These are phyloP conservation scores for Dipodomys stephensi DNA, from an alignment of 2,113 vertebrate species.

Conservation along the genomic window DNA sequence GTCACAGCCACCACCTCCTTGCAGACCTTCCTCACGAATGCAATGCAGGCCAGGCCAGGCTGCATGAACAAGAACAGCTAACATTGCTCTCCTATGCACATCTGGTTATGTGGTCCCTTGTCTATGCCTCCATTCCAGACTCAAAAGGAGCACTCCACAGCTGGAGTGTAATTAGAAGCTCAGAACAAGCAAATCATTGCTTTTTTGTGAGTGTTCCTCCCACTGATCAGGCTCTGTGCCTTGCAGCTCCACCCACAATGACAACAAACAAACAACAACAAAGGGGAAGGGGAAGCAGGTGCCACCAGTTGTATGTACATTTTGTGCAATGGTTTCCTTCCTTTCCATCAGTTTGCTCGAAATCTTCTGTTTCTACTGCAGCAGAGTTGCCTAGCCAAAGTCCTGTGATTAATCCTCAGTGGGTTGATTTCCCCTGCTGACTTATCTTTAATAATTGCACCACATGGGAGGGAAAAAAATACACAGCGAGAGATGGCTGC, in stretches of 20 bases:
- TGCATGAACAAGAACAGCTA: not conserved
- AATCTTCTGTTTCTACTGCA: not conserved
- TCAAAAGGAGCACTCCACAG: slow-evolving; percentile 23
- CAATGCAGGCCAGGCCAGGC: fast-evolving
- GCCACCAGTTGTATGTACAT: not conserved
- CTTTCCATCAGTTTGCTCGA: not conserved
- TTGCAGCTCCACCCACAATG: not conserved
- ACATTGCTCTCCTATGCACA: not conserved
- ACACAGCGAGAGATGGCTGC: not conserved
- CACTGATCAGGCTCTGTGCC: not conserved
- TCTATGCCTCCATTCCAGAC: not conserved
- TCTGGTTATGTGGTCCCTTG: slow-evolving; percentile 13
- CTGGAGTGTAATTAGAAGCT: slow-evolving; percentile 64
- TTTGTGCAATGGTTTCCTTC: not conserved
- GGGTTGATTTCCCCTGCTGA: slow-evolving; percentile 33
- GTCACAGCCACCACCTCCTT: not conserved
- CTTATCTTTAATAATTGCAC: slow-evolving; percentile 38
- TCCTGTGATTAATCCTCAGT: not conserved
- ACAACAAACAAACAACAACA: slow-evolving; percentile 3
- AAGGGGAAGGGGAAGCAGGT: not conserved
- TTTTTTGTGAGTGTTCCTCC: slow-evolving; percentile 16
- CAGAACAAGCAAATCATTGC: slow-evolving; percentile 53
- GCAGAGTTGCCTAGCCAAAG: not conserved
- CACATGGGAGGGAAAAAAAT: not conserved
- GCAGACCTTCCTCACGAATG: not conserved